Evolutionary conservation across 2,888 invertebrate genomes (phyloP).

Genomic region (Amiota communis): DNA sequence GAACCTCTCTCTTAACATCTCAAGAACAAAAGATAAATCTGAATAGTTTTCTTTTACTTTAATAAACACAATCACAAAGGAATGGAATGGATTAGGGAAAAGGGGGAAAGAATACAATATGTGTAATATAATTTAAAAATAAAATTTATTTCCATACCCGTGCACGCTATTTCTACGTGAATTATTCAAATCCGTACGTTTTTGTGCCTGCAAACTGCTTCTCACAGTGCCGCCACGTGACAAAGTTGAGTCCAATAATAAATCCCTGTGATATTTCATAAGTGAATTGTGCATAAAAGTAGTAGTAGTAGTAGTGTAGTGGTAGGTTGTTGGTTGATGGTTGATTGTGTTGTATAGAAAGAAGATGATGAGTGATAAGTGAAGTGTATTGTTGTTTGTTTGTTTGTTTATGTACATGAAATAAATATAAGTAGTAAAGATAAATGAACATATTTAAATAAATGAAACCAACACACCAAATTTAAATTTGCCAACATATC

Average conservation of each 20-base stretch:
- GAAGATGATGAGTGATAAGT: constrained; percentile 39
- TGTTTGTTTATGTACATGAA: constrained; percentile 50
- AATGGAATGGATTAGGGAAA: neutral
- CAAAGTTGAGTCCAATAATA: constrained; percentile 77
- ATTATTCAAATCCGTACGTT: constrained; percentile 71
- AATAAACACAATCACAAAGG: neutral
- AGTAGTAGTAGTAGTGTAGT: no score
- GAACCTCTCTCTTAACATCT: neutral
- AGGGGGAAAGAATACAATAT: neutral
- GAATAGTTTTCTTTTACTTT: neutral
- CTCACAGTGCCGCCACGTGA: constrained; percentile 77
- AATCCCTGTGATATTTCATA: constrained; percentile 69
- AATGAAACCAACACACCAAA: constrained; percentile 7
- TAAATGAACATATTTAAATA: constrained; percentile 39
- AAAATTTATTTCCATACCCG: constrained; percentile 71
- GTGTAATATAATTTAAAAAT: constrained; percentile 57
- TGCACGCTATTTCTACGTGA: constrained; percentile 79
- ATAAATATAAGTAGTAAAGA: constrained; percentile 50
- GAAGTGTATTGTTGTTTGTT: no score
- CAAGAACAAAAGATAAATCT: neutral
- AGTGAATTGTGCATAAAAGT: constrained; percentile 38
- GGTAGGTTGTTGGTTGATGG: constrained; percentile 37
- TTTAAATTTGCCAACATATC: constrained; percentile 11
- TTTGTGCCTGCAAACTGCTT: constrained; percentile 75
- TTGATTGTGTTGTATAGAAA: neutral